phyloP scores from a whole-genome alignment of 2,888 invertebrate species.

The Julus scanicus region DNA sequence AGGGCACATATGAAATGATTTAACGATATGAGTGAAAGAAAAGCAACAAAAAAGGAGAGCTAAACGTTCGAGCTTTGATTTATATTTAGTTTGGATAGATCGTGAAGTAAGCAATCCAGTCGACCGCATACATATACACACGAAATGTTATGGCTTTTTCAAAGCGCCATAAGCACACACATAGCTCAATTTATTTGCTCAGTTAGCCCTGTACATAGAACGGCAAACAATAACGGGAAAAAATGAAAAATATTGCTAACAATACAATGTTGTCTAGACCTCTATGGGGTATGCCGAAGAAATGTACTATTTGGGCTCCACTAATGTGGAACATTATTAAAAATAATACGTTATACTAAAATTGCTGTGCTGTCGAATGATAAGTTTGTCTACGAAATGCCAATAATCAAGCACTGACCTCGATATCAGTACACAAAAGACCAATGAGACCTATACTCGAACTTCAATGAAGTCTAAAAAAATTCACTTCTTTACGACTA shows the following conservation, averaged over 20 bases:
- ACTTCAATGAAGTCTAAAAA: background rate
- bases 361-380: background rate
- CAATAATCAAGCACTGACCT: background rate
- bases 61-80: slow-evolving; percentile 47
- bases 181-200: slow-evolving; percentile 43
- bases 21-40: slow-evolving; percentile 45
- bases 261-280: slow-evolving; percentile 11
- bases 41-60: slow-evolving; percentile 32
- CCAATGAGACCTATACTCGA: too few relatives aligned
- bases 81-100: slow-evolving; percentile 44
- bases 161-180: slow-evolving; percentile 6
- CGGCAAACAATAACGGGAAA: background rate
- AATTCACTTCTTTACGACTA: too few relatives aligned
- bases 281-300: background rate
- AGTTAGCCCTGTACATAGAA: slow-evolving; percentile 15
- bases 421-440: background rate
- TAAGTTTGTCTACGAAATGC: background rate
- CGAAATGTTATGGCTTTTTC: slow-evolving; percentile 40
- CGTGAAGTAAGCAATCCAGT: slow-evolving; percentile 47
- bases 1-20: slow-evolving; percentile 20
- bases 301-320: background rate
- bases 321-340: slow-evolving; percentile 17
- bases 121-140: slow-evolving; percentile 40
- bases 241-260: slow-evolving; percentile 20
- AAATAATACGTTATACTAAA: slow-evolving; percentile 13